Base-by-base conservation (phyloP, 2,113 vertebrate species). In the Bufo bufo region DNA sequence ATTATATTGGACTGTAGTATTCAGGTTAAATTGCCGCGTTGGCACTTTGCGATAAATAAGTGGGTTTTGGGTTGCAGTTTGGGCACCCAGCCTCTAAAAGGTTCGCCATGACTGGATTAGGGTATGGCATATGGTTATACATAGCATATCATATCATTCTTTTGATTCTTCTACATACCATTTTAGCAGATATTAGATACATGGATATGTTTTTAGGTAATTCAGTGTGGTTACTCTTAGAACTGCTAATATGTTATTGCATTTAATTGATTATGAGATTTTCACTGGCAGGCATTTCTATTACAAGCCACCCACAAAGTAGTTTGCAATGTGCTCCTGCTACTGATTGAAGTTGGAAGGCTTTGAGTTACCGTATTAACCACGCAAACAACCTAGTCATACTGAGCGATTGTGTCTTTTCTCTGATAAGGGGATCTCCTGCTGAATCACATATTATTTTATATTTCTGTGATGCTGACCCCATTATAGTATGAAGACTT, bases 331-430 rank as follows among this genome's bases (percentile, higher is more conserved):
- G 10, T 59, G 54, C 16, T 59, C 58, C 52, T 59, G 14, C 75
- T 54, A 52, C 50, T 77, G 10, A 7, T 16, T 80, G 23, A 81
- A 59, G 12, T 81, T 81, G 54, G 56, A 33, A 79, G 52, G 10
- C n/a, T 81, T 20, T 81, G 56, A 45, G 56, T 61, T 33, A n/a
- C n/a, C n/a, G n/a, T n/a, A 81, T 9, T 43, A 81, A 81, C 23
- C 56, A 59, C 50, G 49, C 54, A 58, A 80, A 59, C 78, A 80
- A 52, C 54, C 56, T 19, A 80, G 54, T 59, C 20, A 80, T 59
- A 80, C 12, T 56, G 77, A 79, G 72, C 17, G 72, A 75, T 11
- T 14, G 19, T 54, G 77, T 78, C 17, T 11, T 4, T 78, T 56
- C 20, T n/a, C 50, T 79, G 50, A 52, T 6, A 77, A 19, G 3